A percentile compares a stretch with the other conserved stretches of the same genome.
Evolutionary conservation across 2,888 invertebrate genomes (phyloP).

Genomic region (Dugesia japonica): DNA sequence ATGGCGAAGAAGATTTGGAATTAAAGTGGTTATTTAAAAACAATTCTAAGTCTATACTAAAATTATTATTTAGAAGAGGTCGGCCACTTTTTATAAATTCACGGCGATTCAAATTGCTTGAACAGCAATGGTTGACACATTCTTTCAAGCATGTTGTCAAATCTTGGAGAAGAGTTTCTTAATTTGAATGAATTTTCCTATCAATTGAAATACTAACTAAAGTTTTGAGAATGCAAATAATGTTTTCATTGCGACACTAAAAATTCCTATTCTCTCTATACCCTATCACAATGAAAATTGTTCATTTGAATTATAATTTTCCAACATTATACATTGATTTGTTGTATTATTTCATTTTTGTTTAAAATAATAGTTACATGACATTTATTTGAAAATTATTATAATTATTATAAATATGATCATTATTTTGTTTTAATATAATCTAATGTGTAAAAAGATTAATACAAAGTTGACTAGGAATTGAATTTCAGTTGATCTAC

Average conservation of each 20-base stretch:
- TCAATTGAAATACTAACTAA: too few species aligned
- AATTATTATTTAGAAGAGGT: conserved; percentile 2
- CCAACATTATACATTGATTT: conserved; percentile 14
- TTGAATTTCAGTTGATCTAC: not conserved
- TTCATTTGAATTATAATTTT: conserved; percentile 9
- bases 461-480: not conserved
- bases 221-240: too few species aligned
- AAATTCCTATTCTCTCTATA: not conserved
- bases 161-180: conserved; percentile 39
- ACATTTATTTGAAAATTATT: conserved; percentile 4
- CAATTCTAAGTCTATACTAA: not conserved
- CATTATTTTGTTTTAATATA: not conserved
- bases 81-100: conserved; percentile 12
- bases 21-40: not conserved
- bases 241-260: not conserved
- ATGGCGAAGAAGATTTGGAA: conserved; percentile 22
- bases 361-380: conserved; percentile 15
- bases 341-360: not conserved
- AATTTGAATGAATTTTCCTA: not conserved
- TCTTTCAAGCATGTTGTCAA: conserved; percentile 40
- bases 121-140: conserved; percentile 24
- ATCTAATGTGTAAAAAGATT: not conserved
- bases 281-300: conserved; percentile 4
- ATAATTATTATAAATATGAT: not conserved
- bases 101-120: not conserved